Conservation (phyloP, 2,113 vertebrate genomes). For the Chionomys nivalis region DNA sequence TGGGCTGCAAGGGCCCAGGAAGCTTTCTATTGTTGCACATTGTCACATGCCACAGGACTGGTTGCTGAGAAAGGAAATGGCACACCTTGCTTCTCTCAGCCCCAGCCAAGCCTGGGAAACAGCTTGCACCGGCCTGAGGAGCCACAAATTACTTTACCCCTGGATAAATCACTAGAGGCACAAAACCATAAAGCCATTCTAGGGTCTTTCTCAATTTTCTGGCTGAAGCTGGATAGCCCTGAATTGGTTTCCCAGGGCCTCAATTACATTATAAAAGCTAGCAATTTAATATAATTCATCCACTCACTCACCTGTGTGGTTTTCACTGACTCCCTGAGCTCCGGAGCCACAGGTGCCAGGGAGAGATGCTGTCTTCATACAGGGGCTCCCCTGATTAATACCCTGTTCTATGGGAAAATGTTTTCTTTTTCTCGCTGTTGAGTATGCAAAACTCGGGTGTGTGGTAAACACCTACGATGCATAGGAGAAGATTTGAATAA, state of each 20-base stretch:
- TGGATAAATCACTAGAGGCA: background rate
- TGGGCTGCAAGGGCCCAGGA: background rate
- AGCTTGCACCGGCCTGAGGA: background rate
- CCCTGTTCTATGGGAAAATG: background rate
- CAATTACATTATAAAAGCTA: slow-evolving; percentile 19
- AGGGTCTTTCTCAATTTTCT: background rate
- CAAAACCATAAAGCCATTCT: background rate
- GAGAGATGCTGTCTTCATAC: background rate
- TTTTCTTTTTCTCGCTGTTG: background rate
- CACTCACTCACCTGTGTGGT: background rate
- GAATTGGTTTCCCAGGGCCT: background rate
- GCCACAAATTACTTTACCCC: background rate
- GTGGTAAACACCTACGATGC: background rate
- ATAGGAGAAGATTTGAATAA: background rate
- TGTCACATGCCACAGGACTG: background rate
- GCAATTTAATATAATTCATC: slow-evolving; percentile 9
- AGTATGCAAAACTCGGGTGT: background rate
- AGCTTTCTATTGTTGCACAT: background rate
- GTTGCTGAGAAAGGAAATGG: background rate
- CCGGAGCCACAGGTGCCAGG: background rate
- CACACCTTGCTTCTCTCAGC: background rate
- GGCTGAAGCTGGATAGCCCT: background rate
- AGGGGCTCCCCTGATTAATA: background rate
- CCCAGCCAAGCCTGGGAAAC: background rate
- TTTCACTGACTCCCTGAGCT: background rate